Conservation (phyloP, 2,888 invertebrate species). For the Cephus runcator region DNA sequence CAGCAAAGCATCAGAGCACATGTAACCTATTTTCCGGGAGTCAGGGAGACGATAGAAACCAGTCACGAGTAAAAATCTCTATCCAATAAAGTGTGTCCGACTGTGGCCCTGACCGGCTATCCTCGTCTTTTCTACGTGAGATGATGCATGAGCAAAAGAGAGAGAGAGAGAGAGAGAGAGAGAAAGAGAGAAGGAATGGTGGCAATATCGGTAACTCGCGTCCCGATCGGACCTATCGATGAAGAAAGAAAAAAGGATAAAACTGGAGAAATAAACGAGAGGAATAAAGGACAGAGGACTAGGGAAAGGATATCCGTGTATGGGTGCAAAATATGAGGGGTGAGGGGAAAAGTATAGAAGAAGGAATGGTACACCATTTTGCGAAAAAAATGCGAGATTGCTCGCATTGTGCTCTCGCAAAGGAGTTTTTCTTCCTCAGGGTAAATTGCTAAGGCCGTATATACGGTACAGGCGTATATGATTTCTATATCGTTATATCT, state of each 20-base stretch:
- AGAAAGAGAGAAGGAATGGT: neutral
- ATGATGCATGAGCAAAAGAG: neutral
- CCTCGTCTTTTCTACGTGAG: neutral
- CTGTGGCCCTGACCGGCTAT: neutral
- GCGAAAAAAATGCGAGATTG: too few species aligned
- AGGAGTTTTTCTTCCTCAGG: too few species aligned
- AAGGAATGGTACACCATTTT: too few species aligned
- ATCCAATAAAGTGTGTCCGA: constrained; percentile 4
- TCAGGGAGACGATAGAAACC: neutral
- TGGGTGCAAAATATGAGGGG: neutral
- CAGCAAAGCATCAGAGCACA: neutral
- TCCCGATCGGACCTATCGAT: neutral
- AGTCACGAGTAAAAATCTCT: constrained; percentile 4
- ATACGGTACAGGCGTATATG: too few species aligned
- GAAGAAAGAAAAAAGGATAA: neutral
- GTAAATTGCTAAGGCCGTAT: too few species aligned
- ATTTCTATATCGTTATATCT: too few species aligned
- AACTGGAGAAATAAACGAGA: neutral
- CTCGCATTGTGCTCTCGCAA: too few species aligned
- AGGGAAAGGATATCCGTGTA: neutral
- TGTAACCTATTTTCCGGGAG: neutral
- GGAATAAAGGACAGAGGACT: neutral
- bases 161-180: too few species aligned
- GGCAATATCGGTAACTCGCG: neutral
- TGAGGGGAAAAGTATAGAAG: too few species aligned